These are phyloP conservation scores for Tympanoctomys barrerae DNA, from an alignment of 2,797 vertebrate species.

Conservation along the genomic window DNA sequence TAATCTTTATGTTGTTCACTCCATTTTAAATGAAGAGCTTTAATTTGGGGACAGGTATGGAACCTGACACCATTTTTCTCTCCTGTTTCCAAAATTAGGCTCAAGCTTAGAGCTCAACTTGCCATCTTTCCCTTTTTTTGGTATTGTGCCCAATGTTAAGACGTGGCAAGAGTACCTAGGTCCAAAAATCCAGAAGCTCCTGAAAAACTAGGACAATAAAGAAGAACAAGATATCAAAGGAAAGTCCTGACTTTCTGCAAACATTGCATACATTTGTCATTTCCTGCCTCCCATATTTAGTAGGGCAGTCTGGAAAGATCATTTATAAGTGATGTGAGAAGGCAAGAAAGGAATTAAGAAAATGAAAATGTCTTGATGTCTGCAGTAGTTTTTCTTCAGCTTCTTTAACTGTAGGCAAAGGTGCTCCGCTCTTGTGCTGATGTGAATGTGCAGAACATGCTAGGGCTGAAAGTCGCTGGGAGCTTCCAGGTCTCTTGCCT, in stretches of 20 bases:
- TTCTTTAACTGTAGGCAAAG: neutral
- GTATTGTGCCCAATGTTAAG: slow-evolving; percentile 21
- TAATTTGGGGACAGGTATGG: neutral
- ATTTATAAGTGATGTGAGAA: slow-evolving; percentile 73
- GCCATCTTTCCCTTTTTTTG: neutral
- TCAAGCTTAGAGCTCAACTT: neutral
- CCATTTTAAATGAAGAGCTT: neutral
- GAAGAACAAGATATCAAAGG: neutral
- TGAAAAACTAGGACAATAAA: neutral
- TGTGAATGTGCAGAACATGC: neutral
- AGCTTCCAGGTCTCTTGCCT: slow-evolving; percentile 88
- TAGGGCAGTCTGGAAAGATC: slow-evolving; percentile 67
- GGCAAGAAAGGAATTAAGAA: slow-evolving; percentile 69
- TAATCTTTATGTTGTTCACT: neutral
- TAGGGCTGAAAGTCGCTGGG: slow-evolving; percentile 89
- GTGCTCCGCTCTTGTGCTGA: neutral
- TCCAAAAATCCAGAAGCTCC: slow-evolving; percentile 11
- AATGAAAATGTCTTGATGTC: slow-evolving; percentile 76
- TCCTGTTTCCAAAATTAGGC: neutral
- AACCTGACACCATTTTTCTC: neutral
- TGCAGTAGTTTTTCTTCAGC: slow-evolving; percentile 84
- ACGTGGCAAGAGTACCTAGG: neutral
- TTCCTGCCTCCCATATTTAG: neutral
- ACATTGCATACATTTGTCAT: neutral
- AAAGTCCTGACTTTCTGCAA: neutral